phyloP scores from a whole-genome alignment of 2,888 invertebrate species.

The Chymomyza fuscimana region DNA sequence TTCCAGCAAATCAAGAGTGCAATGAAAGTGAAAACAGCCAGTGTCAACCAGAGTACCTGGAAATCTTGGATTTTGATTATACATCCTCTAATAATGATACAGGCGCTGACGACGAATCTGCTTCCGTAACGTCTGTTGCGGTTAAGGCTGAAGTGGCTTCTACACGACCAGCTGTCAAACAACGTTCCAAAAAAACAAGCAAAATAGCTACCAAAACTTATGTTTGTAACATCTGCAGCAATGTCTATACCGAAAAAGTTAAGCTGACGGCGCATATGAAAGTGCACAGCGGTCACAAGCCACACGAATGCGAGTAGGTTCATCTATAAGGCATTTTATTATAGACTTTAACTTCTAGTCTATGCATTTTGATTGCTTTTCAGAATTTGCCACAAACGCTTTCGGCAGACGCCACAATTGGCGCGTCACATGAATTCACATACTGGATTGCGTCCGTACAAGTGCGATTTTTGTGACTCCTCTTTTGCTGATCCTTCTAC shows the following conservation, averaged over 20 bases:
- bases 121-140: not conserved
- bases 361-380: not conserved
- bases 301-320: constrained; percentile 77
- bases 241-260: constrained; percentile 68
- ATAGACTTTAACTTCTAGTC: too few species aligned
- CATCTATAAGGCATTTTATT: not conserved
- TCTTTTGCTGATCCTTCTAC: constrained; percentile 78
- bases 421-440: constrained; percentile 76
- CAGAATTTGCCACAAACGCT: constrained; percentile 76
- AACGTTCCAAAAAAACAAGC: not conserved
- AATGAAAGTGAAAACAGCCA: constrained; percentile 4
- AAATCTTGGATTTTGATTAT: not conserved
- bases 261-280: constrained; percentile 74
- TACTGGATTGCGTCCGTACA: constrained; percentile 76
- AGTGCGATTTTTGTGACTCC: constrained; percentile 75
- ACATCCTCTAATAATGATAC: not conserved
- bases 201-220: constrained; percentile 23
- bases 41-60: constrained; percentile 8
- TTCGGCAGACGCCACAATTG: constrained; percentile 75
- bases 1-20: not conserved
- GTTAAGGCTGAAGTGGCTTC: not conserved
- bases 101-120: not conserved
- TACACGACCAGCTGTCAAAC: not conserved
- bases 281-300: constrained; percentile 71
- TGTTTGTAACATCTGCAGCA: constrained; percentile 74